Evolutionary conservation across 2,888 invertebrate genomes (phyloP), one percentile per base, ranked within the genome.

Genomic region (Eucriotettix oculatus): DNA sequence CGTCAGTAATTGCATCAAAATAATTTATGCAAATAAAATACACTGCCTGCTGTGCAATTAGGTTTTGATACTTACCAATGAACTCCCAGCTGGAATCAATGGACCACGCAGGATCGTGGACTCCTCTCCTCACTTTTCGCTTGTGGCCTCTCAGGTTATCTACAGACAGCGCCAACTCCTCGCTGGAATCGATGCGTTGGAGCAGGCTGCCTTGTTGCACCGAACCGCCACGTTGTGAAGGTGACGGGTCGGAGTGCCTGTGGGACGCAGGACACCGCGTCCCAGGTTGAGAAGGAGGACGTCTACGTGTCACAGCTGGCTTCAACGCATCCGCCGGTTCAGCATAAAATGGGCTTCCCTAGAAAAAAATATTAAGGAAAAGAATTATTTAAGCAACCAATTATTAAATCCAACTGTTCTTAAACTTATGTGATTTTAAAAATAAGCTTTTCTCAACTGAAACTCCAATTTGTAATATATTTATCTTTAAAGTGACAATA

Each of bases 71-170:
- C 78, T 80, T 79, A 80, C 87, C 85, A 74, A 90, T 86, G 72
- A 90, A 92, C 73, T 90, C 90, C 91, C 91, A 91, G 73, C 90
- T 89, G 68, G 89, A 90, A 74, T 91, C 91, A 62, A 92, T 82
- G 65, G 88, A 84, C 90, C 91, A 91, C 62, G 86, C 82, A 16
- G 74, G 72, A n/a, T 52, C 16, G 16, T 71, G 69, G 57, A 69
- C 71, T 66, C 82, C 80, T 64, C 82, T 80, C 10, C 17, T 66
- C 76, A 80, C 71, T 67, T 69, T 71, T 67, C 65, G 71, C 14
- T 68, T 67, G 1, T 71, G 66, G 54, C 72, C 67, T 10, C 74
- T 77, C 63, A 80, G 77, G 29, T 55, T 42, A 5, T n/a, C 53
- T 2, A 42, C n/a, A 12, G 55, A 12, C 11, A 42, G 12, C 1